Conservation (phyloP, 1,140 invertebrate genomes). For the Onthophagus taurus region DNA sequence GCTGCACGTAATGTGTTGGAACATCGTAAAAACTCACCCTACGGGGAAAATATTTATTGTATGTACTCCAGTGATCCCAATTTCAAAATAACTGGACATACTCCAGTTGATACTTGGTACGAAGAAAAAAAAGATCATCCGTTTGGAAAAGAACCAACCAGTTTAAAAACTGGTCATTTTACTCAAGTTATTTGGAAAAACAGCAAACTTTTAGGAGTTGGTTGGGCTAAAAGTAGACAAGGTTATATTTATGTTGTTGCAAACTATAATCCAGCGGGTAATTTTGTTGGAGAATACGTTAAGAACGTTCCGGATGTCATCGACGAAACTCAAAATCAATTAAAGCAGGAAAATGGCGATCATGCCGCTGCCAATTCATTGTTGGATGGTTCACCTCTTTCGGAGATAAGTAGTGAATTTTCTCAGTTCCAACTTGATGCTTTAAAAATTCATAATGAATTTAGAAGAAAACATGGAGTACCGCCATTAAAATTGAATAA, state of each 20-base stretch:
- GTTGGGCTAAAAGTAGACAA: constrained; percentile 55
- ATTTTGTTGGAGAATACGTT: constrained; percentile 67
- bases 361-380: not conserved
- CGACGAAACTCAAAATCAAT: no score
- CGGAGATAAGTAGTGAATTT: constrained; percentile 7
- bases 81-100: constrained; percentile 52
- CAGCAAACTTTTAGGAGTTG: constrained; percentile 67
- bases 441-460: constrained; percentile 68
- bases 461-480: constrained; percentile 62
- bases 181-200: constrained; percentile 75
- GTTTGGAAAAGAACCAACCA: constrained; percentile 56
- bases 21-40: constrained; percentile 64
- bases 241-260: constrained; percentile 73
- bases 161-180: constrained; percentile 60
- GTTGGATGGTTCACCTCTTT: not conserved
- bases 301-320: constrained; percentile 69
- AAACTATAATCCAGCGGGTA: constrained; percentile 80
- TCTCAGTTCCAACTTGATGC: constrained; percentile 48
- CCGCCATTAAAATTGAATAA: constrained; percentile 50
- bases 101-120: constrained; percentile 68
- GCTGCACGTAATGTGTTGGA: constrained; percentile 56
- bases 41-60: constrained; percentile 76
- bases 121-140: constrained; percentile 47
- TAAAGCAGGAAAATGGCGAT: not conserved
- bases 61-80: constrained; percentile 64